phyloP scores from a whole-genome alignment of 2,888 invertebrate genomes.

The Abrostola tripartita region DNA sequence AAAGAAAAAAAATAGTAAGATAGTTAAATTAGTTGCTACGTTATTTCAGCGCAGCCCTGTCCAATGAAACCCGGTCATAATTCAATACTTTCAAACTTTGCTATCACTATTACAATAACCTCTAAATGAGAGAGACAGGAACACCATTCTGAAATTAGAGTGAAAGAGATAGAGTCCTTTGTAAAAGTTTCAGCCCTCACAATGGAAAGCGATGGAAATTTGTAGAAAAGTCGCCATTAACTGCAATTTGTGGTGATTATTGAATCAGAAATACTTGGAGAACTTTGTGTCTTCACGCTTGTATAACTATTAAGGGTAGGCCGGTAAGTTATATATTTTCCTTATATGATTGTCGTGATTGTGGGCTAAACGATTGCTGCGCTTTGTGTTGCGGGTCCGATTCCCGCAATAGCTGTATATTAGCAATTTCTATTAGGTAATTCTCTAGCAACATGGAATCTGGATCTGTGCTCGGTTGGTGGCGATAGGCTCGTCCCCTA shows the following conservation, averaged over 20 bases:
- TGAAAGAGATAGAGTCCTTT: slow-evolving; percentile 65
- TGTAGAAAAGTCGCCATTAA: slow-evolving; percentile 72
- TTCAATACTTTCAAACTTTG: slow-evolving; percentile 80
- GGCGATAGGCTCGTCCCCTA: no score
- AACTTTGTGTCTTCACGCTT: not conserved
- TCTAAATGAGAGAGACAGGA: slow-evolving; percentile 62
- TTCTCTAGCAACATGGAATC: no score
- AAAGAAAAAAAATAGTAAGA: no score
- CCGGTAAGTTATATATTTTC: not conserved
- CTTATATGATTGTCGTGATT: no score
- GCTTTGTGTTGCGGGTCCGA: no score
- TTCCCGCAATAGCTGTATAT: no score
- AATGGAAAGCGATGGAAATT: slow-evolving; percentile 68
- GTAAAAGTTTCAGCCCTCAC: slow-evolving; percentile 73
- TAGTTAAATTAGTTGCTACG: not conserved
- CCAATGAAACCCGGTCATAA: slow-evolving; percentile 69
- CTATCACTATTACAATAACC: slow-evolving; percentile 82
- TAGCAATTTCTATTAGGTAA: no score
- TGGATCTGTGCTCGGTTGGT: no score
- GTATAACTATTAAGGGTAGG: not conserved
- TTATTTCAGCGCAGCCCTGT: slow-evolving; percentile 53
- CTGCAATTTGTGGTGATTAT: slow-evolving; percentile 40
- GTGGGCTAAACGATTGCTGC: no score
- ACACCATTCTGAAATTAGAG: slow-evolving; percentile 18
- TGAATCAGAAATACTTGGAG: slow-evolving; percentile 36